A percentile compares a stretch with the other conserved stretches of the same genome.
Evolutionary conservation across 53 echinoderm and acorn worm species (phyloP).

Genomic region (Pentamera pediparva): DNA sequence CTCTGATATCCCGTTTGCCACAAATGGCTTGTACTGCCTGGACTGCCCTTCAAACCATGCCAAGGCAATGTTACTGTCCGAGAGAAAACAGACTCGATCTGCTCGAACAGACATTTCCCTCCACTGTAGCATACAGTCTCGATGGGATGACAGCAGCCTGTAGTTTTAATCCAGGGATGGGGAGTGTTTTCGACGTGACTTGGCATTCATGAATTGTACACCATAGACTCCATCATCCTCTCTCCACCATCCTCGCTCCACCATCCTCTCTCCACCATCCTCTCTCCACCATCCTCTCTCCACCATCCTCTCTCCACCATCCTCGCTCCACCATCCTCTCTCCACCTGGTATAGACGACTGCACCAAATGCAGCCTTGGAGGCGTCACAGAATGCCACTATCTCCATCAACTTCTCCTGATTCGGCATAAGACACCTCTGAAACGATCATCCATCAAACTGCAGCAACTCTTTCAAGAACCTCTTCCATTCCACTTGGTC

Average conservation of each 20-base stretch:
- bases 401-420: not conserved
- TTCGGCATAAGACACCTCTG: not conserved
- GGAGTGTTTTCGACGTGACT: constrained; percentile 41
- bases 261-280: too few relatives aligned
- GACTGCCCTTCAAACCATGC: constrained; percentile 41
- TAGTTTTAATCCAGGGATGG: constrained; percentile 41
- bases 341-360: constrained; percentile 17
- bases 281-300: too few relatives aligned
- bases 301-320: too few relatives aligned
- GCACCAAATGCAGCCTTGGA: constrained; percentile 33
- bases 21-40: constrained; percentile 42
- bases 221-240: constrained; percentile 14
- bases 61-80: constrained; percentile 42
- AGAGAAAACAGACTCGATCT: not conserved
- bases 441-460: not conserved
- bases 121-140: constrained; percentile 20
- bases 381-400: constrained; percentile 13
- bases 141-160: constrained; percentile 48
- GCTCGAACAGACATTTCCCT: not conserved
- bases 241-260: too few relatives aligned
- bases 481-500: constrained; percentile 11
- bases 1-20: constrained; percentile 38
- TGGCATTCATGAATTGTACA: constrained; percentile 33
- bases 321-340: too few relatives aligned
- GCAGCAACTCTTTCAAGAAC: constrained; percentile 1